phyloP scores from a whole-genome alignment of 2,888 invertebrate species.

The Lasioglossum leucozonium region DNA sequence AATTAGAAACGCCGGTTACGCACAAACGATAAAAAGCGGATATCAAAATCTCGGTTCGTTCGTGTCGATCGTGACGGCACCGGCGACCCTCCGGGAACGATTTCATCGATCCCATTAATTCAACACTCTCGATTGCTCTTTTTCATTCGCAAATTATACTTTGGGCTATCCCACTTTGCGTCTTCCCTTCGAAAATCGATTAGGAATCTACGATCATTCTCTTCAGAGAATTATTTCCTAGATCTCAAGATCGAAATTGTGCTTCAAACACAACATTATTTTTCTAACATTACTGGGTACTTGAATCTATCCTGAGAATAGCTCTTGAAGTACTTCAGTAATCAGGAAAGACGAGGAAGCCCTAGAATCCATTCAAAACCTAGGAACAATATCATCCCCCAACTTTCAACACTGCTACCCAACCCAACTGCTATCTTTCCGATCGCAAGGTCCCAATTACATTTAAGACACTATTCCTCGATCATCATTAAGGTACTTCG shows the following conservation, averaged over 20 bases:
- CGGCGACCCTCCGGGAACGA: neutral
- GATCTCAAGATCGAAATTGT: neutral
- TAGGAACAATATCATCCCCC: neutral
- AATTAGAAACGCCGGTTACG: constrained; percentile 77
- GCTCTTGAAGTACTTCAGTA: neutral
- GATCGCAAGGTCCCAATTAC: neutral
- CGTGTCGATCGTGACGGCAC: constrained; percentile 40
- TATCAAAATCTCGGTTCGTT: constrained; percentile 70
- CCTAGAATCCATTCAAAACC: neutral
- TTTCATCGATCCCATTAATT: neutral
- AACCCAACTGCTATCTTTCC: neutral
- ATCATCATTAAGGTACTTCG: neutral
- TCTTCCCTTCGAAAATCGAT: neutral
- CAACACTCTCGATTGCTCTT: neutral
- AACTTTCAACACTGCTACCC: neutral
- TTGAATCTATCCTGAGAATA: neutral
- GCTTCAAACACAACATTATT: neutral
- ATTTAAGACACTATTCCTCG: neutral
- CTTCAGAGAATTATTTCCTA: neutral
- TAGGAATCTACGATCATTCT: neutral
- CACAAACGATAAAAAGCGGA: constrained; percentile 68
- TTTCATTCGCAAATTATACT: neutral
- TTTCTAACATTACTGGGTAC: neutral
- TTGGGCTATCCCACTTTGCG: neutral
- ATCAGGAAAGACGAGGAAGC: neutral